Percentiles rank a stretch among this genome's conserved stretches.
Evolutionary conservation across 2,888 invertebrate genomes (phyloP).

Genomic region (Erebia epiphron): DNA sequence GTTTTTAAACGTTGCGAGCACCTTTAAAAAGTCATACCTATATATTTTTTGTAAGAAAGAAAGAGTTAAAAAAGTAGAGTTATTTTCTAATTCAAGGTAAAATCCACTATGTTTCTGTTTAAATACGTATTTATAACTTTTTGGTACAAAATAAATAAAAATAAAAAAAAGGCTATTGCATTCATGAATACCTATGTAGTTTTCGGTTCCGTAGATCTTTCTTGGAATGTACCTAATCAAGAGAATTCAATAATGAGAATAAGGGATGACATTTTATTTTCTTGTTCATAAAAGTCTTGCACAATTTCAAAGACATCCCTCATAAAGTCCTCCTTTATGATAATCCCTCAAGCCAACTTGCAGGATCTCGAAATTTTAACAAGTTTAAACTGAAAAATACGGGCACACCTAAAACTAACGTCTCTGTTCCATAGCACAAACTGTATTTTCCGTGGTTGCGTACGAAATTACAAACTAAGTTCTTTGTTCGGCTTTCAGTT

Average conservation of each 20-base stretch:
- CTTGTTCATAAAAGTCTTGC: not conserved
- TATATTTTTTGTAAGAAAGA: too few species aligned
- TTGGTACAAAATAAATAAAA: too few species aligned
- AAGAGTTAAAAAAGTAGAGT: too few species aligned
- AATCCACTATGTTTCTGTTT: too few species aligned
- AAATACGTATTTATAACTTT: too few species aligned
- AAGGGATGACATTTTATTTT: not conserved
- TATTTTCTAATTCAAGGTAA: too few species aligned
- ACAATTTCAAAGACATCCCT: slow-evolving; percentile 15
- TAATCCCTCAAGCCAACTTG: slow-evolving; percentile 32
- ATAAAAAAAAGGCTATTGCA: too few species aligned
- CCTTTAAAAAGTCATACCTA: too few species aligned
- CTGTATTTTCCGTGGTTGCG: slow-evolving; percentile 32
- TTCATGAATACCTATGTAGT: too few species aligned
- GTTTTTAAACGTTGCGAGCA: too few species aligned
- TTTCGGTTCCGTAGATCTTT: too few species aligned
- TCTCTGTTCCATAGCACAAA: slow-evolving; percentile 29
- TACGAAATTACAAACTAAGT: slow-evolving; percentile 29
- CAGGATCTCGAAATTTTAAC: slow-evolving; percentile 31
- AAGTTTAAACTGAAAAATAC: slow-evolving; percentile 35
- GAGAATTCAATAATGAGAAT: not conserved
- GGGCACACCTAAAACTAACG: slow-evolving; percentile 33
- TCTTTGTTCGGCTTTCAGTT: slow-evolving; percentile 32
- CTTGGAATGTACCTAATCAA: too few species aligned
- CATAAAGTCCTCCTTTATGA: slow-evolving; percentile 28